phyloP scores from a whole-genome alignment of 2,113 vertebrate genomes.

The Pseudorectes ferrugineus region DNA sequence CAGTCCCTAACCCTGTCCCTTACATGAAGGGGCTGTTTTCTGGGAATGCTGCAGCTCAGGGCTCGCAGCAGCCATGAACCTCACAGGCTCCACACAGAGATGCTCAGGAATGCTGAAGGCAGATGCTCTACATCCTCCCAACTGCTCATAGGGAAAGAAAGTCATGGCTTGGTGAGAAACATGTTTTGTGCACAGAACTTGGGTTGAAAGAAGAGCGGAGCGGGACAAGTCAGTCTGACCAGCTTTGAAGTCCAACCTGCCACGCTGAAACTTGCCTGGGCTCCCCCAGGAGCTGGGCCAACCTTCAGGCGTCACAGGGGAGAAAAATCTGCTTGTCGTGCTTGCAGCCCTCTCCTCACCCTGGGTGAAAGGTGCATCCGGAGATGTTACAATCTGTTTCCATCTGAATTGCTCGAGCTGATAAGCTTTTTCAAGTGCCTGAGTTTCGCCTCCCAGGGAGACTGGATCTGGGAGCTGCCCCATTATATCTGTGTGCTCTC shows the following conservation, averaged over 20 bases:
- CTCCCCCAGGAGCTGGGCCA: neutral
- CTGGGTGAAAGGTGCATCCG: neutral
- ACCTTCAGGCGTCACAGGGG: neutral
- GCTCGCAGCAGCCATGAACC: neutral
- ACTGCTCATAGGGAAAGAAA: neutral
- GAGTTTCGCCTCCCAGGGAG: conserved; percentile 1
- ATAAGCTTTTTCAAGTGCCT: neutral
- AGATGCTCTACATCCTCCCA: neutral
- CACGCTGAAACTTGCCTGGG: rapidly evolving
- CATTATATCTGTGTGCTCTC: neutral
- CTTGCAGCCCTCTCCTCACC: neutral
- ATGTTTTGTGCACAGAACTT: neutral
- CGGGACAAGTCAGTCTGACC: neutral
- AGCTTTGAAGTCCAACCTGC: neutral
- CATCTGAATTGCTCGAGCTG: neutral
- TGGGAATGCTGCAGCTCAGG: neutral
- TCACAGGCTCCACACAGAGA: neutral
- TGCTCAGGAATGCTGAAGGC: neutral
- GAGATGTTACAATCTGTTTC: conserved; percentile 21
- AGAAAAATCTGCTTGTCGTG: neutral
- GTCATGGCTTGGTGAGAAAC: neutral
- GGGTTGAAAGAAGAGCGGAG: neutral
- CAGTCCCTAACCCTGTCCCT: neutral
- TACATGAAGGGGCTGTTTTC: rapidly evolving
- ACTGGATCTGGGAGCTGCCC: neutral